phyloP scores from a whole-genome alignment of 2,113 vertebrate genomes.

The Odobenus rosmarus region DNA sequence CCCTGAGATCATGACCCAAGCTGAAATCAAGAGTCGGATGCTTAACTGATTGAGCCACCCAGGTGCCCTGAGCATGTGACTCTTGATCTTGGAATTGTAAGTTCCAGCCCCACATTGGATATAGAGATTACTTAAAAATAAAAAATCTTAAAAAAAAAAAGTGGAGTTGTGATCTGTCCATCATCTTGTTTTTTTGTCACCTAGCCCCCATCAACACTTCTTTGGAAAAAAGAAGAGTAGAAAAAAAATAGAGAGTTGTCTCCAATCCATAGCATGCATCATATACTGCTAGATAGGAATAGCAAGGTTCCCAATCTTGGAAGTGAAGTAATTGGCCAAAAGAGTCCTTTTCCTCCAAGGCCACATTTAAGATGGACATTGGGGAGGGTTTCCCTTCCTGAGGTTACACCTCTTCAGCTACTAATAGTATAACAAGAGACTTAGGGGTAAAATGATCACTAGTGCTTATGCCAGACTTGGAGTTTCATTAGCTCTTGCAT shows the following conservation, averaged over 20 bases:
- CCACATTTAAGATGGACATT: background rate
- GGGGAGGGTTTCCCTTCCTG: background rate
- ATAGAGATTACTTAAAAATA: background rate
- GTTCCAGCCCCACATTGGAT: background rate
- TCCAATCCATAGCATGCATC: background rate
- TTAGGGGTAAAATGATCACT: background rate
- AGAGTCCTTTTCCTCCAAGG: background rate
- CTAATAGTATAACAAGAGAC: background rate
- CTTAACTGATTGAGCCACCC: background rate
- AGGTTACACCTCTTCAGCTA: background rate
- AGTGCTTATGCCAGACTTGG: background rate
- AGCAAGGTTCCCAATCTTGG: background rate
- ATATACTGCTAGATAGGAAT: background rate
- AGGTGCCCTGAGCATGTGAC: background rate
- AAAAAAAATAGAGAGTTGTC: background rate
- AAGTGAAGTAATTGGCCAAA: background rate
- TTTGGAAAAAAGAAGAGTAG: background rate
- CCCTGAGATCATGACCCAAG: background rate
- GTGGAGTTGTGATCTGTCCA: background rate
- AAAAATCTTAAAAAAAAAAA: background rate
- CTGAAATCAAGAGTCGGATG: background rate
- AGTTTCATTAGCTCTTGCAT: background rate
- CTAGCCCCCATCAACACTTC: background rate
- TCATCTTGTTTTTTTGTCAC: constrained; percentile 1
- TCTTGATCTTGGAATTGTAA: background rate